These are phyloP conservation scores for Urocolius indicus DNA, from an alignment of 2,113 vertebrate genomes.

Conservation along the genomic window DNA sequence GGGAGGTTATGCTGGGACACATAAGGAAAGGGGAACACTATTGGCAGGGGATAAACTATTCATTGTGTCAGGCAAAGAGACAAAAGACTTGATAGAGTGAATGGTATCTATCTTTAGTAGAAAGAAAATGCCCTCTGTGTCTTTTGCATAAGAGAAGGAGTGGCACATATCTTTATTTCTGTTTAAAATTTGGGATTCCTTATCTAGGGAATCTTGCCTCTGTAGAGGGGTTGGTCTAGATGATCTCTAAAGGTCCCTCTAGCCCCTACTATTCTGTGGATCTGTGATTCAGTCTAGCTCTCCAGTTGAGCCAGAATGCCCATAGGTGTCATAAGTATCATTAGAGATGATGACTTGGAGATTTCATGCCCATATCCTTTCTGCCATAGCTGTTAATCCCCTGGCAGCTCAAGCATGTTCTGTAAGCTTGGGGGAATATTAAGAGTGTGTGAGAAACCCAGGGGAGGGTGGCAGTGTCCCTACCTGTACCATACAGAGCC, in stretches of 20 bases:
- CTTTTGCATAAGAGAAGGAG: neutral
- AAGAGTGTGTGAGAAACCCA: neutral
- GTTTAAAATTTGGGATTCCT: neutral
- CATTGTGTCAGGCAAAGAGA: neutral
- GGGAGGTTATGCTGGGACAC: neutral
- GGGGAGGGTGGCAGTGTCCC: neutral
- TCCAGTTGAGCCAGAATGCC: neutral
- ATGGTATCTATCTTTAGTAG: neutral
- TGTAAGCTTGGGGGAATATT: fast-evolving
- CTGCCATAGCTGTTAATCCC: neutral
- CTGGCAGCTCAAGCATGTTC: neutral
- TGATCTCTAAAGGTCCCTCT: no score
- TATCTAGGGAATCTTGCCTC: no score
- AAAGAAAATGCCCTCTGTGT: neutral
- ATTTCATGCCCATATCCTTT: neutral
- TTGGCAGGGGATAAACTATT: neutral
- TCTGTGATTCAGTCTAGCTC: neutral
- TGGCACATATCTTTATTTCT: neutral
- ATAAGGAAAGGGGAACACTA: neutral
- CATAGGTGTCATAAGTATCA: neutral
- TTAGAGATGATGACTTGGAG: neutral
- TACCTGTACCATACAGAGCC: neutral
- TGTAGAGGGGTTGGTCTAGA: no score
- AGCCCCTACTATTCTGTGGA: no score
- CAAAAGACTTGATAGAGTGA: neutral